Conservation (phyloP, 2,888 invertebrate species). For the Pediacus dermestoides region DNA sequence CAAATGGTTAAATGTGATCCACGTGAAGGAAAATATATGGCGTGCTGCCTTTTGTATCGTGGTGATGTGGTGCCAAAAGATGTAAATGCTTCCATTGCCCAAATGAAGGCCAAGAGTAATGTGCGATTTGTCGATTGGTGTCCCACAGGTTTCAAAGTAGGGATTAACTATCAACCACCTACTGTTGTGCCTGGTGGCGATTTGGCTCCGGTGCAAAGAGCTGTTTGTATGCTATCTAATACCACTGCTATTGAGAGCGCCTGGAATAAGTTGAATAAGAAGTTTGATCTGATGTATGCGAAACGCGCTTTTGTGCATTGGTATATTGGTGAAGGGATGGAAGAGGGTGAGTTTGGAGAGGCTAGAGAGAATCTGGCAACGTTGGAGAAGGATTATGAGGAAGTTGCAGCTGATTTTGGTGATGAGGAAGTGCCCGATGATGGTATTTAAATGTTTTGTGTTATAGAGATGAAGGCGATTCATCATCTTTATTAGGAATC, state of each 20-base stretch:
- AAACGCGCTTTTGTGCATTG: conserved; percentile 95
- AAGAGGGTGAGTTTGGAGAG: conserved; percentile 79
- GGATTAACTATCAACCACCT: conserved; percentile 65
- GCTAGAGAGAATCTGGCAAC: conserved; percentile 75
- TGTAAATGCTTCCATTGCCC: conserved; percentile 78
- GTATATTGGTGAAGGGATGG: conserved; percentile 73
- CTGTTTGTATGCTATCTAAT: conserved; percentile 87
- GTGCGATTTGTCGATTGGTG: conserved; percentile 95
- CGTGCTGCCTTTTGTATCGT: conserved; percentile 79
- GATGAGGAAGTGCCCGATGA: background rate
- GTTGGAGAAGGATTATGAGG: conserved; percentile 71
- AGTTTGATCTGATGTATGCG: conserved; percentile 92
- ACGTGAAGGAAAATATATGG: conserved; percentile 83
- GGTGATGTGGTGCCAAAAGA: conserved; percentile 90
- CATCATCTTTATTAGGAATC: no score
- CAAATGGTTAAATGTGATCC: conserved; percentile 92
- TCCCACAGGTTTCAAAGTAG: conserved; percentile 82
- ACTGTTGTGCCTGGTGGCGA: conserved; percentile 73
- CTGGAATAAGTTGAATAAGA: conserved; percentile 86
- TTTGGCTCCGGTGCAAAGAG: conserved; percentile 77
- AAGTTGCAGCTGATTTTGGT: conserved; percentile 63
- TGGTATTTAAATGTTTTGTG: no score
- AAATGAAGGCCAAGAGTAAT: conserved; percentile 70
- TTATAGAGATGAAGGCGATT: no score
- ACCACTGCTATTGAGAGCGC: conserved; percentile 89